phyloP scores from a whole-genome alignment of 1,140 invertebrate genomes.

The Orussus abietinus region DNA sequence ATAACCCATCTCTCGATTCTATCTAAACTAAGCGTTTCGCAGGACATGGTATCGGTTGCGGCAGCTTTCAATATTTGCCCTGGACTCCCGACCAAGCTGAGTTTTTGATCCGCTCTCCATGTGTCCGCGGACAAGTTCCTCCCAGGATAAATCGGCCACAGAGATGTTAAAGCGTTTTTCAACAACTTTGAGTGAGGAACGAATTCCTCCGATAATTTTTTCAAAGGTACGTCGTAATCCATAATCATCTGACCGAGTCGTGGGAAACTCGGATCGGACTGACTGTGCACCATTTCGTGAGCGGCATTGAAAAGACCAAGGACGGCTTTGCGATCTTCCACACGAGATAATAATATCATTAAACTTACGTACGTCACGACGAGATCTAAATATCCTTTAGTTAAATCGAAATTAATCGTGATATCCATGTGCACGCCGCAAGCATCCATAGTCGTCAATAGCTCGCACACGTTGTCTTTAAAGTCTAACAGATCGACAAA shows the following conservation, averaged over 20 bases:
- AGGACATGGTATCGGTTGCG: conserved; percentile 92
- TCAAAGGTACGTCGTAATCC: conserved; percentile 94
- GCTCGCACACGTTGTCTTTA: conserved; percentile 96
- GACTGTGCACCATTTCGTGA: conserved; percentile 91
- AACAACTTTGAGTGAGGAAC: conserved; percentile 89
- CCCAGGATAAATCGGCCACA: conserved; percentile 81
- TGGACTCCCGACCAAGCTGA: conserved; percentile 91
- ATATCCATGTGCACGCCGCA: conserved; percentile 94
- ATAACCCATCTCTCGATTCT: conserved; percentile 96
- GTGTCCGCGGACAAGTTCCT: conserved; percentile 91
- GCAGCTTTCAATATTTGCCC: conserved; percentile 89
- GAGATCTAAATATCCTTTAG: conserved; percentile 92
- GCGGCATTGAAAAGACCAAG: conserved; percentile 96
- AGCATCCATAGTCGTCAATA: conserved; percentile 97
- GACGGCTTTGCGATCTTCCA: conserved; percentile 97
- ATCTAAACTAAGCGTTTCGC: conserved; percentile 95
- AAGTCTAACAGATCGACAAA: conserved; percentile 99
- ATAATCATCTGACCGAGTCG: conserved; percentile 94
- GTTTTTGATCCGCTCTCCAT: conserved; percentile 89
- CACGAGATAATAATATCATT: conserved; percentile 93
- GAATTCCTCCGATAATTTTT: conserved; percentile 96
- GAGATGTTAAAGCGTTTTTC: conserved; percentile 78
- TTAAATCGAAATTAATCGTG: conserved; percentile 93
- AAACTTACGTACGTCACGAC: conserved; percentile 91
- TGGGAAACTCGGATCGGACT: conserved; percentile 90